Conservation (phyloP, 2,113 vertebrate genomes). For the Paradisaea rubra region DNA sequence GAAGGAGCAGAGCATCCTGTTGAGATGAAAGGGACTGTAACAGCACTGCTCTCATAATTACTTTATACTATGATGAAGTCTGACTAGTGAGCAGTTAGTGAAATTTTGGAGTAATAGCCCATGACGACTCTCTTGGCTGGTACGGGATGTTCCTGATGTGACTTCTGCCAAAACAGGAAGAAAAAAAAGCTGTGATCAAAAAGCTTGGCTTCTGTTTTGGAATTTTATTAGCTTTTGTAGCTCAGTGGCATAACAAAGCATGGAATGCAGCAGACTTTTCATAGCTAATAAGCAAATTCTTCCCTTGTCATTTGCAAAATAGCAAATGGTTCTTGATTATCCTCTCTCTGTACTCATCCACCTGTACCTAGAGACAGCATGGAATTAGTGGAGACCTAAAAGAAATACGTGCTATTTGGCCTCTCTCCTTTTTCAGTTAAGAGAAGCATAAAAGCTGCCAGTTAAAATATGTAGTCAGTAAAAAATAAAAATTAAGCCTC, state of each 20-base stretch:
- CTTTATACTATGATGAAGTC: neutral
- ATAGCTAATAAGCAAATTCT: constrained; percentile 26
- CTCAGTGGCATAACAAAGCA: constrained; percentile 5
- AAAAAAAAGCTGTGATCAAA: constrained; percentile 15
- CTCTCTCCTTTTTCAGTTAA: neutral
- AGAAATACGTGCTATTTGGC: neutral
- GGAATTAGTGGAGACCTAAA: neutral
- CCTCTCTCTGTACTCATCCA: neutral
- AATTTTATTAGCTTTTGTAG: constrained; percentile 43
- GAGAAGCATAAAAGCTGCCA: neutral
- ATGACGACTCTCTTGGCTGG: neutral
- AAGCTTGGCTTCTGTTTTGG: constrained; percentile 38
- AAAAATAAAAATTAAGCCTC: neutral
- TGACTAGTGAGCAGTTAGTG: neutral
- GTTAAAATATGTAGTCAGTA: neutral
- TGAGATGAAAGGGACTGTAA: neutral
- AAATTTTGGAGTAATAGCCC: constrained; percentile 7
- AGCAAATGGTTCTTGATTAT: neutral
- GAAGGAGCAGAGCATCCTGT: neutral
- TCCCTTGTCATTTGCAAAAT: neutral
- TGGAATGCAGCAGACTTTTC: constrained; percentile 27
- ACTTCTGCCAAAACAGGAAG: constrained; percentile 52
- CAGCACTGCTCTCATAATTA: neutral
- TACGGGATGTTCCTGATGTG: constrained; percentile 39
- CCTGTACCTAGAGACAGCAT: neutral